Evolutionary conservation across 2,888 invertebrate genomes (phyloP).

Genomic region (Drosophila mulleri): DNA sequence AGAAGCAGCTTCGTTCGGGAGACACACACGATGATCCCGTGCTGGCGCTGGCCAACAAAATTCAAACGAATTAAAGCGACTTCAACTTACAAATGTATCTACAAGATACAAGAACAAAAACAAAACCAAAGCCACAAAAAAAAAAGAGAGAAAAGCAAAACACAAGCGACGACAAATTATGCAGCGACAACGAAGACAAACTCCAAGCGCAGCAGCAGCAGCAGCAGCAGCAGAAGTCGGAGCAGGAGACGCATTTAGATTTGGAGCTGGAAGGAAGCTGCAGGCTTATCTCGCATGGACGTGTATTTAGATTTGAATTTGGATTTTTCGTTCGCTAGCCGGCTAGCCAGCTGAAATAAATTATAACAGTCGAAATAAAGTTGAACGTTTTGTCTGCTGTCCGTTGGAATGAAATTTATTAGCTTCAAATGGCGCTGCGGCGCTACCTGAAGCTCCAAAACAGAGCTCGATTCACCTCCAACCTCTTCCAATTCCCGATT

Average conservation of each 20-base stretch:
- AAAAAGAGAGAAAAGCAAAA: slow-evolving; percentile 13
- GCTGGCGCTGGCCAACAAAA: slow-evolving; percentile 58
- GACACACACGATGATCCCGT: slow-evolving; percentile 70
- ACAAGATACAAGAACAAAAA: slow-evolving; percentile 60
- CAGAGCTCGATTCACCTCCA: neutral
- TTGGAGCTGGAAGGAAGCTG: slow-evolving; percentile 24
- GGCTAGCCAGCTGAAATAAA: slow-evolving; percentile 67
- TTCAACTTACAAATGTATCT: slow-evolving; percentile 77
- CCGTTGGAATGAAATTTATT: slow-evolving; percentile 75
- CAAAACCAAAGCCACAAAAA: neutral
- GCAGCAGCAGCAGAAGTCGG: neutral
- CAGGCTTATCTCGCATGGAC: slow-evolving; percentile 28
- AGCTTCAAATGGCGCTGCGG: slow-evolving; percentile 38
- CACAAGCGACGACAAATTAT: slow-evolving; percentile 75
- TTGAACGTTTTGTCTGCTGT: slow-evolving; percentile 74
- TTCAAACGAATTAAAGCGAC: slow-evolving; percentile 72
- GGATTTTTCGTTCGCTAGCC: slow-evolving; percentile 10
- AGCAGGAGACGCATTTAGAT: slow-evolving; percentile 10
- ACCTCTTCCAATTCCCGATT: too few relatives aligned
- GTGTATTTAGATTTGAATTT: slow-evolving; percentile 20
- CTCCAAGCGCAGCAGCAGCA: slow-evolving; percentile 28
- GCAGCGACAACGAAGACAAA: slow-evolving; percentile 60
- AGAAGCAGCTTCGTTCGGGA: slow-evolving; percentile 28
- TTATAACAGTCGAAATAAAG: slow-evolving; percentile 77
- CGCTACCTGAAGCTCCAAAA: slow-evolving; percentile 58